phyloP scores from a whole-genome alignment of 2,888 invertebrate species.

The Polietes domitor region DNA sequence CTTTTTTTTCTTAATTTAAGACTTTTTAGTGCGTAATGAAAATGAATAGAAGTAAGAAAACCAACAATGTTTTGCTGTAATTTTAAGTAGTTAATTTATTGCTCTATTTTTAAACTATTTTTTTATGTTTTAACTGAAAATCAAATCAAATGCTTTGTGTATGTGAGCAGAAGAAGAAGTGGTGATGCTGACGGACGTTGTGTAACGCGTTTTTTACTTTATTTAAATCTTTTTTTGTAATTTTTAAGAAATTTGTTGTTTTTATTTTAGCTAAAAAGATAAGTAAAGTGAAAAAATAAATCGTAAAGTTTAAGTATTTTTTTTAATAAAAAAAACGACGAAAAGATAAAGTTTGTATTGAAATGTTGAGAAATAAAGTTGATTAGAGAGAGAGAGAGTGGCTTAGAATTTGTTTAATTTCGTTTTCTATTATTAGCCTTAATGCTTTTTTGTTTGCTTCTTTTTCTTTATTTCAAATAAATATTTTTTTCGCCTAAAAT shows the following conservation, averaged over 20 bases:
- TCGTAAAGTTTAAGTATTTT: constrained; percentile 17
- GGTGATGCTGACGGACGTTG: neutral
- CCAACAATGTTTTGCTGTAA: constrained; percentile 71
- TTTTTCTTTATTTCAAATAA: constrained; percentile 42
- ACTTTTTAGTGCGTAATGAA: constrained; percentile 38
- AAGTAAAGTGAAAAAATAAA: neutral
- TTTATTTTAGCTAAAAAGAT: constrained; percentile 26
- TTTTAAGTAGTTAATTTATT: constrained; percentile 79
- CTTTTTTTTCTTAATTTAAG: constrained; percentile 37
- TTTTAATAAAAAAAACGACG: constrained; percentile 19
- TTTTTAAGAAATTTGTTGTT: constrained; percentile 45
- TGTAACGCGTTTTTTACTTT: constrained; percentile 24
- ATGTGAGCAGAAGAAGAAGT: constrained; percentile 17
- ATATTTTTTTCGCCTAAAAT: neutral
- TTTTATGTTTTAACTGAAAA: constrained; percentile 49
- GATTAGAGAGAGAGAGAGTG: constrained; percentile 62
- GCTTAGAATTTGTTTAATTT: constrained; percentile 10
- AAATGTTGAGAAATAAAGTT: constrained; percentile 67
- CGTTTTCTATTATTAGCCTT: neutral
- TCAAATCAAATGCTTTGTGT: constrained; percentile 42
- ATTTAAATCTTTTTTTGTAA: constrained; percentile 14
- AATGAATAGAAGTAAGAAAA: constrained; percentile 20
- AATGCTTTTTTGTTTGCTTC: neutral
- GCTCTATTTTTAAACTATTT: constrained; percentile 53
- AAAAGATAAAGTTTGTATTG: constrained; percentile 70